Base-by-base conservation (phyloP, 37 sponge, comb jelly and placozoan genomes). In the Eunapius fragilis region DNA sequence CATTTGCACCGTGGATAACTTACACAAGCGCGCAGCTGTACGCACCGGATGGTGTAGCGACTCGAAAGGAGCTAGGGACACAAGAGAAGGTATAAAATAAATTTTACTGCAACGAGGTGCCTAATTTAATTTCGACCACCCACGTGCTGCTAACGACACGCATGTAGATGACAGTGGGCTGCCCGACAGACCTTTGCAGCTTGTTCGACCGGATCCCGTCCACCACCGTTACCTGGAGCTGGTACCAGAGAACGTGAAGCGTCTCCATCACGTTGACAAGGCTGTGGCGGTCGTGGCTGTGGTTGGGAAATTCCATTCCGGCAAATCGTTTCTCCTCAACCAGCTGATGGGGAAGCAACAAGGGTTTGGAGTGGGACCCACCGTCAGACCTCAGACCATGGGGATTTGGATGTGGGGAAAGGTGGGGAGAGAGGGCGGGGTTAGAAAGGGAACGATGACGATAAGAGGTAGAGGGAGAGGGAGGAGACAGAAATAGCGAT, bases 391-490 rank as follows among this genome's bases (percentile, higher is more conserved):
- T 27, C 81, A 97, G 70, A 97, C 97, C 37, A 97, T 97, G 97
- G 97, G 97, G 31, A 94, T 97, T 25, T 97, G 97, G 97, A 97
- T 97, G 94, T 97, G 97, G 97, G 97, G 97, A 22, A 92, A 94
- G 88, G 96, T 95, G 14, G 12, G 75, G 19, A 58, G 10, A 26
- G 41, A 41, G 6, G 41, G 41, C 3, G 6, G 41, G 41, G 6
- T 41, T 41, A 41, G 41, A 41, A 6, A 6, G n/a, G n/a, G n/a
- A n/a, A n/a, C n/a, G n/a, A n/a, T n/a, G n/a, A n/a, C n/a, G n/a
- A n/a, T n/a, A n/a, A n/a, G n/a, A n/a, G n/a, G n/a, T n/a, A n/a
- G n/a, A n/a, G n/a, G n/a, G n/a, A n/a, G n/a, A n/a, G n/a, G n/a
- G n/a, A n/a, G n/a, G n/a, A n/a, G n/a, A n/a, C n/a, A n/a, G n/a